A percentile compares a stretch with the other conserved stretches of the same genome.
Evolutionary conservation across 2,113 vertebrate species (phyloP).

Genomic region (Osmerus eperlanus): DNA sequence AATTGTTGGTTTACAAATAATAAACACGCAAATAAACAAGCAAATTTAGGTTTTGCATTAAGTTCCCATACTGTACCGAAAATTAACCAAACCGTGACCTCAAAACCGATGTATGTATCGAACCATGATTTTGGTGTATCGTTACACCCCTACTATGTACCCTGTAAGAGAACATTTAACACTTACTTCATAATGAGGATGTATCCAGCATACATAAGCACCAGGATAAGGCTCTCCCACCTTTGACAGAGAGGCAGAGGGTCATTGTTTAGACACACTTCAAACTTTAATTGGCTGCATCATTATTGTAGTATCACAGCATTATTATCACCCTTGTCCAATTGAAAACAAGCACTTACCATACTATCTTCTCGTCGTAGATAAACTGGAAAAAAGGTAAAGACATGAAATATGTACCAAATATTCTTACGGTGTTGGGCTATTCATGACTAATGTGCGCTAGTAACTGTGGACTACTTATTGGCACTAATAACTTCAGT

Average conservation of each 20-base stretch:
- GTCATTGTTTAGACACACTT: neutral
- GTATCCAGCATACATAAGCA: slow-evolving; percentile 90
- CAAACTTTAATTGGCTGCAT: neutral
- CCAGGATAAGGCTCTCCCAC: slow-evolving; percentile 96
- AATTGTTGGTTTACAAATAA: no score
- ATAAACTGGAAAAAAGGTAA: slow-evolving; percentile 81
- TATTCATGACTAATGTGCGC: neutral
- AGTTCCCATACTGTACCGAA: no score
- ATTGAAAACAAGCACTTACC: slow-evolving; percentile 78
- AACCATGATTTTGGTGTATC: no score
- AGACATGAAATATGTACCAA: neutral
- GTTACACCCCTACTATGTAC: no score
- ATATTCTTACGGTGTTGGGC: neutral
- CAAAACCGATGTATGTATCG: no score
- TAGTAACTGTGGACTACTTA: neutral
- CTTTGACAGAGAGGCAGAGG: slow-evolving; percentile 67
- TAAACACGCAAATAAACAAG: no score
- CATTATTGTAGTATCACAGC: neutral
- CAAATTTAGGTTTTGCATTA: no score
- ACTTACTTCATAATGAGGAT: slow-evolving; percentile 99
- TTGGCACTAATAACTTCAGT: no score
- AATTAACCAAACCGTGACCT: no score
- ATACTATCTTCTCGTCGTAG: slow-evolving; percentile 92
- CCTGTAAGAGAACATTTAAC: neutral
- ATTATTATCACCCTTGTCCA: neutral